Evolutionary conservation across 2,888 invertebrate genomes (phyloP).

Genomic region (Andrena fulva): DNA sequence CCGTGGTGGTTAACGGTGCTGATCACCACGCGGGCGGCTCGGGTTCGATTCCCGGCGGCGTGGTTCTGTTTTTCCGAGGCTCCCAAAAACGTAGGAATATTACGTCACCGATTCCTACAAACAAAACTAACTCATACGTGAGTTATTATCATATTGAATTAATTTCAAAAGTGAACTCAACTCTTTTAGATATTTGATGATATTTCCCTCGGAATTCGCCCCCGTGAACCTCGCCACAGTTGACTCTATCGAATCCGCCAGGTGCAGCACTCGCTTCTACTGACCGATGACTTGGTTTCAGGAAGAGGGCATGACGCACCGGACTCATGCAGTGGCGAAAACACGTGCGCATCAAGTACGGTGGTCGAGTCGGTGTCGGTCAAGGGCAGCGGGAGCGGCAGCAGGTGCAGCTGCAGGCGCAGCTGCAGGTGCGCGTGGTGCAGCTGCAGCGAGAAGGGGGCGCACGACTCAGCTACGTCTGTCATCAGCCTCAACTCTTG

Average conservation of each 20-base stretch:
- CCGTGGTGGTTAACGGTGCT: too few species aligned
- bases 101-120: too few species aligned
- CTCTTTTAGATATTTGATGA: too few species aligned
- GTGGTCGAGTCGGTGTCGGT: conserved; percentile 85
- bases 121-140: too few species aligned
- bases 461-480: conserved; percentile 81
- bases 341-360: conserved; percentile 85
- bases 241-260: neutral
- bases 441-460: conserved; percentile 83
- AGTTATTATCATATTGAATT: too few species aligned
- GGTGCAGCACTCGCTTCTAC: neutral
- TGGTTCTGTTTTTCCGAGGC: too few species aligned
- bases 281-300: conserved; percentile 40
- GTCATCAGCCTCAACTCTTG: conserved; percentile 81
- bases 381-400: conserved; percentile 84
- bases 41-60: too few species aligned
- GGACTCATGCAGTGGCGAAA: conserved; percentile 85
- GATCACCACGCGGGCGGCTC: too few species aligned
- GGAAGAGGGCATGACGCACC: conserved; percentile 84
- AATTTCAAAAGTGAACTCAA: too few species aligned
- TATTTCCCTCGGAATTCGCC: too few species aligned
- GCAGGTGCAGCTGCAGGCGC: conserved; percentile 82
- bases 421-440: conserved; percentile 83
- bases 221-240: too few species aligned
- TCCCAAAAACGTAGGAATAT: too few species aligned